phyloP scores from a whole-genome alignment of 2,113 vertebrate genomes.

The Enhydra lutris region DNA sequence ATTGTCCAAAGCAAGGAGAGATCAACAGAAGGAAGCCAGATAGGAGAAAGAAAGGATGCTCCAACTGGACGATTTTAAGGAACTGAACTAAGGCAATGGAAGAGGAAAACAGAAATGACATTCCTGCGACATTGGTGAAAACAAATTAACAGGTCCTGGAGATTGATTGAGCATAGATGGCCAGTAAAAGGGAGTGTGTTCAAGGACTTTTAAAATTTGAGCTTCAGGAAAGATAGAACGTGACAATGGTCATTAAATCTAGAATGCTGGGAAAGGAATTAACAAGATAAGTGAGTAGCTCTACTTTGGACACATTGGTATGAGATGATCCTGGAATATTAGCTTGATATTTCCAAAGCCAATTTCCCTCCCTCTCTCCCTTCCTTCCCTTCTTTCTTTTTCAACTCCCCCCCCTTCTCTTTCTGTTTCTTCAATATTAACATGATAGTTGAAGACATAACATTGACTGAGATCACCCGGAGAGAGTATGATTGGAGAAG shows the following conservation, averaged over 20 bases:
- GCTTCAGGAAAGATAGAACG: neutral
- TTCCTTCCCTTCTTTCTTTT: neutral
- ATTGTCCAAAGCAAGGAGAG: neutral
- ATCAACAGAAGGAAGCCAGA: neutral
- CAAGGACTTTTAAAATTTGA: neutral
- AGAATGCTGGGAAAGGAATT: neutral
- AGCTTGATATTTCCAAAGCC: neutral
- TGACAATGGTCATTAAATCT: neutral
- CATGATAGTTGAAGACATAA: neutral
- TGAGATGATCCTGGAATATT: neutral
- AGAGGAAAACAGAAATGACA: neutral
- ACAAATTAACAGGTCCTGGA: neutral
- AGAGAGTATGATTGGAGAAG: neutral
- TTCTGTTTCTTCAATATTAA: neutral
- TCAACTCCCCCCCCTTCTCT: neutral
- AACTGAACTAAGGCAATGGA: neutral
- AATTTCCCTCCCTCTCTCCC: no score
- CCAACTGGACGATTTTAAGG: neutral
- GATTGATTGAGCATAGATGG: neutral
- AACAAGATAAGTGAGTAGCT: neutral
- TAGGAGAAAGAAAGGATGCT: neutral
- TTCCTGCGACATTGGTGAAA: neutral
- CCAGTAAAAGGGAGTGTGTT: neutral
- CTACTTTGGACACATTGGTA: neutral
- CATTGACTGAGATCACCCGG: neutral